These are phyloP conservation scores for Paradoxurus hermaphroditus DNA, from an alignment of 2,113 vertebrate genomes.

Conservation along the genomic window DNA sequence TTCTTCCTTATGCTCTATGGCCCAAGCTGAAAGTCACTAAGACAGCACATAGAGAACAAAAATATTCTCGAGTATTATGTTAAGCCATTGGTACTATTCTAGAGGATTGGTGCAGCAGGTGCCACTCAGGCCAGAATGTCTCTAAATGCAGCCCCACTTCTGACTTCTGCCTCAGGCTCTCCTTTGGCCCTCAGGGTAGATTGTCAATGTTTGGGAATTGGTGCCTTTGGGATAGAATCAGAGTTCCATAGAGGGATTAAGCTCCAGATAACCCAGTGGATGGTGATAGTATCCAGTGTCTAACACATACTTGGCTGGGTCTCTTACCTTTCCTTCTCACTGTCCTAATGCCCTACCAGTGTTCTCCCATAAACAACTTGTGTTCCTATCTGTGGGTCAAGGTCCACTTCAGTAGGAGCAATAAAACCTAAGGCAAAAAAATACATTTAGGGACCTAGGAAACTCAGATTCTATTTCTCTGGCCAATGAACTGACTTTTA, in stretches of 20 bases:
- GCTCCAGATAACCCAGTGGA: neutral
- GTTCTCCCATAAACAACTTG: neutral
- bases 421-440: neutral
- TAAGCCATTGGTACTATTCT: neutral
- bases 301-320: neutral
- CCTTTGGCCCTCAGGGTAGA: neutral
- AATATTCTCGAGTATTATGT: neutral
- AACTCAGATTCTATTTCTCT: neutral
- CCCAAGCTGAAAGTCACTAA: neutral
- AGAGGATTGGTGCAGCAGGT: fast-evolving
- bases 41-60: neutral
- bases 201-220: neutral
- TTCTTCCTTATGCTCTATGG: neutral
- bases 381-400: neutral
- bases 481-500: neutral
- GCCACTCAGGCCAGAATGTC: neutral
- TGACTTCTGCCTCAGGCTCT: neutral
- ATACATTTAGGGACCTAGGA: neutral
- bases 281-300: neutral
- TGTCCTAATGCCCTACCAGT: neutral
- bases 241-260: neutral
- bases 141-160: neutral
- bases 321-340: neutral
- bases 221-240: neutral
- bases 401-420: neutral